Evolutionary conservation across 2,888 invertebrate genomes (phyloP), one percentile per base, ranked within the genome.

Genomic region (Chrysopilus asiliformis): DNA sequence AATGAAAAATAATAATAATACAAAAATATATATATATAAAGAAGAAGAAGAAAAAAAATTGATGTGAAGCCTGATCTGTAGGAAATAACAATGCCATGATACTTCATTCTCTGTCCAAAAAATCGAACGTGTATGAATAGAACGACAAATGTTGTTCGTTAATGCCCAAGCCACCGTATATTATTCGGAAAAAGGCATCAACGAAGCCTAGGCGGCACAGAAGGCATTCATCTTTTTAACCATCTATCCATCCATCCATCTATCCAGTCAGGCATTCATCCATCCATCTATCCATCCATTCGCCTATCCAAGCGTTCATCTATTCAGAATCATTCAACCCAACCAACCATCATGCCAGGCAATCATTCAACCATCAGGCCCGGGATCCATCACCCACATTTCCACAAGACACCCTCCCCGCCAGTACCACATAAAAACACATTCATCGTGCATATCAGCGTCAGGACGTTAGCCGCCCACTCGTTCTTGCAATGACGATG

Each of bases 241-340:
- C 22, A 22, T 22, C 22, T 10, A 7, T 22, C 22, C 7, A 8
- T 22, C 33, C 34, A 38, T 17, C 30, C 33, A 38, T 38, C 34
- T 29, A 38, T 38, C 34, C 34, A 39, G 18, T 34, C 34, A 38
- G 22, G 26, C 34, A 39, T 39, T 26, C 35, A 35, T 31, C 33
- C 34, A 39, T 25, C 39, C 29, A 39, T 39, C 39, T 32, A 39
- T 34, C 38, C 38, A 43, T 40, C 31, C 43, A 34, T 43, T 38
- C 38, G 40, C 36, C 38, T 38, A 43, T 38, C 38, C 40, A 40
- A 36, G 31, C 36, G 34, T 40, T 26, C 31, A 27, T 39, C 34
- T 36, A 38, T 43, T 43, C 36, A 40, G 36, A 40, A 43, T 34
- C 40, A 40, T 43, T 43, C 43, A 43, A 43, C 43, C 43, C 37